A percentile compares a stretch with the other conserved stretches of the same genome.
phyloP scores from a whole-genome alignment of 2,888 invertebrate species.

The Dasypogon diadema region DNA sequence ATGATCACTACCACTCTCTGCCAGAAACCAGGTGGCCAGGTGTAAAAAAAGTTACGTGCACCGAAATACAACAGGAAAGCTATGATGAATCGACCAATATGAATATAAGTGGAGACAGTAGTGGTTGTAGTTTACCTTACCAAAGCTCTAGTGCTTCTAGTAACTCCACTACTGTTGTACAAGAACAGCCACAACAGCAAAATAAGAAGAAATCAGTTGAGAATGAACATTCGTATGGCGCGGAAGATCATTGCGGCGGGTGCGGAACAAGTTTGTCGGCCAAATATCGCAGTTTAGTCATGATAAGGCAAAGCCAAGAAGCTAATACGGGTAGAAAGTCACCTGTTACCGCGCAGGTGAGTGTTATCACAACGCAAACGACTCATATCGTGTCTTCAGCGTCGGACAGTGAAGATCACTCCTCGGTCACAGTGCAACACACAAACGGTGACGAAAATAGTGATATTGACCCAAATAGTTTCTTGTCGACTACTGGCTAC shows the following conservation, averaged over 20 bases:
- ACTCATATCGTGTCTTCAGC: conserved; percentile 75
- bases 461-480: conserved; percentile 60
- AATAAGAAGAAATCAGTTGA: conserved; percentile 59
- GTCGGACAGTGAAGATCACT: conserved; percentile 65
- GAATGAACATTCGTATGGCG: conserved; percentile 66
- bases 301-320: conserved; percentile 34
- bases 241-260: conserved; percentile 60
- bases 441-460: conserved; percentile 68
- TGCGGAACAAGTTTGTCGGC: conserved; percentile 69
- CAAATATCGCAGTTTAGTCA: conserved; percentile 86
- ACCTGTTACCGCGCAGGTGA: conserved; percentile 71
- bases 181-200: conserved; percentile 36
- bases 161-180: conserved; percentile 56
- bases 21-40: conserved; percentile 28
- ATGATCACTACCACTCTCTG: conserved; percentile 16
- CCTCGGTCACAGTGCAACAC: conserved; percentile 73
- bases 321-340: conserved; percentile 20
- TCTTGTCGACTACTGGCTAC: conserved; percentile 67
- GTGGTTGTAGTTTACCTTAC: conserved; percentile 42
- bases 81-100: conserved; percentile 13
- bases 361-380: conserved; percentile 81
- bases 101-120: not conserved
- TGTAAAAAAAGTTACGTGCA: conserved; percentile 46
- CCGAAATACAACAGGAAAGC: not conserved
- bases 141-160: conserved; percentile 3